A percentile compares a stretch with the other conserved stretches of the same genome.
These are phyloP conservation scores for Drosophila neotestacea DNA, from an alignment of 2,888 invertebrate genomes.

Conservation along the genomic window DNA sequence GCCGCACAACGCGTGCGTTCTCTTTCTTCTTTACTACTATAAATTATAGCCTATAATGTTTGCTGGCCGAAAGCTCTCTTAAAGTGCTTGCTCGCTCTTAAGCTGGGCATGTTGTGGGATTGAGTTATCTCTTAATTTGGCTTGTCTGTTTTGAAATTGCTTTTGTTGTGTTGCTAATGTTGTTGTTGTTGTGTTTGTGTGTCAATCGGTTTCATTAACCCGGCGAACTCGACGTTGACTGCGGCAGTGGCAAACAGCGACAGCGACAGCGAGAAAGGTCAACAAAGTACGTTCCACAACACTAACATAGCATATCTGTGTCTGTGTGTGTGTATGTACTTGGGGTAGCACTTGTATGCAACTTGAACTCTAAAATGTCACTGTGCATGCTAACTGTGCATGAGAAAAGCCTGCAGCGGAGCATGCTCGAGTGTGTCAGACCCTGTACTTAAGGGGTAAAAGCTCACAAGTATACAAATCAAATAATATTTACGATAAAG, in stretches of 20 bases:
- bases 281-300: constrained; percentile 78
- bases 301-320: constrained; percentile 7
- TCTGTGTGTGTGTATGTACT: neutral
- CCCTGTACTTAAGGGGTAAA: neutral
- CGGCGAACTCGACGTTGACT: constrained; percentile 58
- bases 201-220: constrained; percentile 85
- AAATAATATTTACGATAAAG: no score
- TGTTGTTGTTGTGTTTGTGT: constrained; percentile 71
- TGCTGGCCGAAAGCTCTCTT: constrained; percentile 1
- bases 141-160: constrained; percentile 47
- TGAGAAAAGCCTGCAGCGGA: neutral
- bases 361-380: constrained; percentile 62
- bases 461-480: no score
- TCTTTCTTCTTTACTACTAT: constrained; percentile 2
- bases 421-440: neutral
- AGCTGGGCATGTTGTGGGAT: constrained; percentile 20
- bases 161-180: constrained; percentile 21
- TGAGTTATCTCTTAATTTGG: constrained; percentile 32
- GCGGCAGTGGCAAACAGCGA: constrained; percentile 32
- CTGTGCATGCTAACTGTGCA: constrained; percentile 30
- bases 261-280: constrained; percentile 70
- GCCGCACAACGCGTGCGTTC: constrained; percentile 11
- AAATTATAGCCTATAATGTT: neutral
- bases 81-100: constrained; percentile 9
- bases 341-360: constrained; percentile 43